These are phyloP conservation scores for Drosophila kepulauana DNA, from an alignment of 1,140 invertebrate species.

Conservation along the genomic window DNA sequence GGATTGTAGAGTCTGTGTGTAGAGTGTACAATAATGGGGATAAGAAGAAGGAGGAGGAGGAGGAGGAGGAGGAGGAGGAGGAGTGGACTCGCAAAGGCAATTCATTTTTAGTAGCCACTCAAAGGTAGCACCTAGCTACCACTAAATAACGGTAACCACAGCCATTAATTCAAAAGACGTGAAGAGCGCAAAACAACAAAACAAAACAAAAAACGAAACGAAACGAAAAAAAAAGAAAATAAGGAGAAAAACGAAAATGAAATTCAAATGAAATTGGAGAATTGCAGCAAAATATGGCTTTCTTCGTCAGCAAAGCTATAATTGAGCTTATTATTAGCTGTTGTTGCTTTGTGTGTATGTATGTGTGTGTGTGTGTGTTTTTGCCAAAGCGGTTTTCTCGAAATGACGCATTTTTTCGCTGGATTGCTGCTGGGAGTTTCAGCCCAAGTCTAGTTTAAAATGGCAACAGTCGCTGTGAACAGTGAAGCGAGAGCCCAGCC, in stretches of 20 bases:
- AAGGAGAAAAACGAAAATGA: constrained; percentile 5
- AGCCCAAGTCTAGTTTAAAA: constrained; percentile 47
- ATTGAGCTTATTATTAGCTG: constrained; percentile 63
- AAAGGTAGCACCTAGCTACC: no score
- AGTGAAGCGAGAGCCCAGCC: not conserved
- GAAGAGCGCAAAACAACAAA: no score
- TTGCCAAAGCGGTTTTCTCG: constrained; percentile 21
- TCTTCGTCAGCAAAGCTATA: constrained; percentile 27
- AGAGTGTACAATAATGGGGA: no score
- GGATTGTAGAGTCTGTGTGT: no score
- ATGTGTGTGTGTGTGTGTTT: not conserved
- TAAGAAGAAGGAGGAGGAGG: no score
- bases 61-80: no score
- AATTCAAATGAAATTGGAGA: constrained; percentile 52
- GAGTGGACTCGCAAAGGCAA: no score
- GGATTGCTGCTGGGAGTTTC: not conserved
- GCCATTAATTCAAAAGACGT: no score
- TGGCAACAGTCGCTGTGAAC: constrained; percentile 65
- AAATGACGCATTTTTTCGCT: constrained; percentile 61
- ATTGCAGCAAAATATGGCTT: constrained; percentile 29
- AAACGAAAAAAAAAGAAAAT: not conserved
- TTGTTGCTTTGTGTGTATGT: constrained; percentile 21
- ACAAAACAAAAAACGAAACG: no score
- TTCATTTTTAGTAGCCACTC: no score
- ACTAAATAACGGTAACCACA: no score